Conservation (phyloP, 2,797 vertebrate genomes). For the Hippoglossus hippoglossus region DNA sequence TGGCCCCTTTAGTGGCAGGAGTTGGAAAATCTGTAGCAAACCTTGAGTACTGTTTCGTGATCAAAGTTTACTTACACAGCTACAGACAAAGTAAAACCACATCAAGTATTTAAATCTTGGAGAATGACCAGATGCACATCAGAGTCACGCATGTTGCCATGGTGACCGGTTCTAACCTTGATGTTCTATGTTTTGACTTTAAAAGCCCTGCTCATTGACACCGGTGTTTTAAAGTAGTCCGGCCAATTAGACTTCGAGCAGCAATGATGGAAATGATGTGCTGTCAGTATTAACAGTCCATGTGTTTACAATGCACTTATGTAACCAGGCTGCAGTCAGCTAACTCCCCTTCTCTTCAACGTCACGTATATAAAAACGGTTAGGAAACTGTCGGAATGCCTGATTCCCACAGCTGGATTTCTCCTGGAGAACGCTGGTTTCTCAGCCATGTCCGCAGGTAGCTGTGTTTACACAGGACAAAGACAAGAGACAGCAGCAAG, state of each 20-base stretch:
- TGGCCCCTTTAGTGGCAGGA: constrained; percentile 29
- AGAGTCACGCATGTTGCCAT: neutral
- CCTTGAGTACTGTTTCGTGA: constrained; percentile 11
- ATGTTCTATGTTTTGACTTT: too few relatives aligned
- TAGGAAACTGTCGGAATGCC: neutral
- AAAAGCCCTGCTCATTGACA: neutral
- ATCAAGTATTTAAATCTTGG: neutral
- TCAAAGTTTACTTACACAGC: neutral
- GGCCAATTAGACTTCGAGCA: neutral
- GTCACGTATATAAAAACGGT: neutral
- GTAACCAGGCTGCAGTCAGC: neutral
- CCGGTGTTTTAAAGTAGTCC: neutral
- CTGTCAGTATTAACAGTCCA: too few relatives aligned
- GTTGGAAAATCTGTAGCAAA: constrained; percentile 7
- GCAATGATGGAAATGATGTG: too few relatives aligned
- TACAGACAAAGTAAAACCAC: neutral
- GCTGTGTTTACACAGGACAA: too few relatives aligned
- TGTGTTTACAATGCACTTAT: neutral
- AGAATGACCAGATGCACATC: neutral
- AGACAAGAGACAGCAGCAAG: too few relatives aligned
- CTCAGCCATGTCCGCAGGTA: too few relatives aligned
- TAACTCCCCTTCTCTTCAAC: neutral
- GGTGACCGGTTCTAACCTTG: neutral
- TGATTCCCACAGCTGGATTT: neutral
- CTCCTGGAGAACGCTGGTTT: neutral